Percentiles rank a stretch among this genome's conserved stretches.
Conservation (phyloP, 2,888 invertebrate genomes). For the Leptopilina syphax region DNA sequence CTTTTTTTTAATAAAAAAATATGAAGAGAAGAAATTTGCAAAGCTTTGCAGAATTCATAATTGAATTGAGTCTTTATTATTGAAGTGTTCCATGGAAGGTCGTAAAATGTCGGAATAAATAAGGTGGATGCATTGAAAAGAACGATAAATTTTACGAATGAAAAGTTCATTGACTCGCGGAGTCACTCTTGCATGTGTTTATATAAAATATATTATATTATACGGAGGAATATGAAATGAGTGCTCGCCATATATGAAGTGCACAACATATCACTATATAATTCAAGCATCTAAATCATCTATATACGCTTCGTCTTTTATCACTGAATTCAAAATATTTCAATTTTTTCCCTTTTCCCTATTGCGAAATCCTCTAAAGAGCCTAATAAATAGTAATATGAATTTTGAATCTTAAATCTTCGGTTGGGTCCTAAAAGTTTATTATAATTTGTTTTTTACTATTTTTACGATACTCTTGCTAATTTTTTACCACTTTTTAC, state of each 20-base stretch:
- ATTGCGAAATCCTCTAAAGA: too few species aligned
- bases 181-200: neutral
- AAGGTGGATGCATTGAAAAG: slow-evolving; percentile 37
- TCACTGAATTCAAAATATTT: slow-evolving; percentile 14
- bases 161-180: slow-evolving; percentile 36
- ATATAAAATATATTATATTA: neutral
- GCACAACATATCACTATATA: neutral
- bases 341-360: neutral
- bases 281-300: too few species aligned
- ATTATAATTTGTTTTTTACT: too few species aligned
- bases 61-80: slow-evolving; percentile 32
- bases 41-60: slow-evolving; percentile 10
- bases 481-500: too few species aligned
- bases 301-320: neutral
- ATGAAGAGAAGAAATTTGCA: neutral
- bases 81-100: slow-evolving; percentile 13
- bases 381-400: too few species aligned
- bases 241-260: neutral
- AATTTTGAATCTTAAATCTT: too few species aligned
- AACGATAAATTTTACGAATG: slow-evolving; percentile 35
- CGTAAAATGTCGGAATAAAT: slow-evolving; percentile 35
- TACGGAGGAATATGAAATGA: slow-evolving; percentile 28
- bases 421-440: too few species aligned
- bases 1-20: too few species aligned
- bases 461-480: too few species aligned